A percentile compares a stretch with the other conserved stretches of the same genome.
Evolutionary conservation across 2,888 invertebrate species (phyloP).

Genomic region (Folsomia manolachei): DNA sequence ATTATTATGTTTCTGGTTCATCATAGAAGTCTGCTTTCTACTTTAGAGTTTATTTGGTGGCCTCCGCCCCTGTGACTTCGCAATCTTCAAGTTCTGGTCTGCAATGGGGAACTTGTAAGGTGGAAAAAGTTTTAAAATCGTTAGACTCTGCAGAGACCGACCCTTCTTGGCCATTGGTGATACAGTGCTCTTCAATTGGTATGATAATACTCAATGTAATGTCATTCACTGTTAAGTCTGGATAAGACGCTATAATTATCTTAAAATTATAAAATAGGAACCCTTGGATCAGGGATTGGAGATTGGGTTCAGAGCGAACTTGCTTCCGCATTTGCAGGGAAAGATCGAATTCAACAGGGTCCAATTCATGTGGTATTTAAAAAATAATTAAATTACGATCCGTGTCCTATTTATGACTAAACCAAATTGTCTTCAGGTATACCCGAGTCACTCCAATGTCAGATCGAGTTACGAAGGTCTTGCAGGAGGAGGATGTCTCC

Average conservation of each 20-base stretch:
- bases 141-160: conserved; percentile 54
- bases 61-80: conserved; percentile 75
- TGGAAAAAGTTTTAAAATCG: conserved; percentile 61
- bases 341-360: conserved; percentile 30
- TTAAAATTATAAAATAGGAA: too few relatives aligned
- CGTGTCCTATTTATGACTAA: conserved; percentile 21
- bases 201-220: conserved; percentile 55
- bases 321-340: conserved; percentile 40
- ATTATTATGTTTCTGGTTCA: too few relatives aligned
- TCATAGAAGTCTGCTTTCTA: too few relatives aligned
- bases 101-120: conserved; percentile 64
- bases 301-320: conserved; percentile 41
- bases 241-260: not conserved
- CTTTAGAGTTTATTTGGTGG: conserved; percentile 81
- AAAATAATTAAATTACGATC: conserved; percentile 9
- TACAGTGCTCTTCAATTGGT: conserved; percentile 90
- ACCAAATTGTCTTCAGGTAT: conserved; percentile 57
- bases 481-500: conserved; percentile 81
- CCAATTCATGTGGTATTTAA: conserved; percentile 26
- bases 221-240: not conserved
- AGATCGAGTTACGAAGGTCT: conserved; percentile 77
- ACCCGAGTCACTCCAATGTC: conserved; percentile 80
- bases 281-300: conserved; percentile 30
- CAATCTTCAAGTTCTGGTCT: conserved; percentile 62
- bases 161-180: conserved; percentile 68